These are phyloP conservation scores for Serranochromis macrocephalus DNA, from an alignment of 2,113 vertebrate species.

Conservation along the genomic window DNA sequence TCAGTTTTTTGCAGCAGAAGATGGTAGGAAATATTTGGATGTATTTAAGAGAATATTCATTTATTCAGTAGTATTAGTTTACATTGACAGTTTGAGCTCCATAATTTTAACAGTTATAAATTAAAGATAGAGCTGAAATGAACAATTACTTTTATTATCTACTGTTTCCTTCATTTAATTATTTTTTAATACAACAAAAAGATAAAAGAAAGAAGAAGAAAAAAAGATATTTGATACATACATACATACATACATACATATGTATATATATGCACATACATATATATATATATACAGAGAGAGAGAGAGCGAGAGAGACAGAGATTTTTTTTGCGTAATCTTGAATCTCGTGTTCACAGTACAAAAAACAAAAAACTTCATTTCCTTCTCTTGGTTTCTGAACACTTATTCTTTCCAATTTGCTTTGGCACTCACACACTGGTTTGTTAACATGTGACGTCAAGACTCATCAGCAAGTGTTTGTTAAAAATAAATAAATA, in stretches of 20 bases:
- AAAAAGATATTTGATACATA: neutral
- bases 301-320: neutral
- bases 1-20: neutral
- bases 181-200: neutral
- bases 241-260: neutral
- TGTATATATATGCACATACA: fast-evolving
- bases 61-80: neutral
- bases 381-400: neutral
- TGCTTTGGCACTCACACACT: neutral
- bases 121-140: neutral
- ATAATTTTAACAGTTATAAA: neutral
- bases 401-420: neutral
- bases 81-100: neutral
- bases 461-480: neutral
- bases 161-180: neutral
- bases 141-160: neutral
- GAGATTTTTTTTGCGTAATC: neutral
- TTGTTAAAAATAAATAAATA: fast-evolving
- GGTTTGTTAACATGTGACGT: neutral
- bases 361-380: neutral
- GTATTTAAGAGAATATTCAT: neutral
- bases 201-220: neutral
- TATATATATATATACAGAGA: neutral
- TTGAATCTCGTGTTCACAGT: neutral
- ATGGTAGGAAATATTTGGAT: neutral